Base-by-base conservation (phyloP, 2,797 vertebrate species). In the Danio kyathit region DNA sequence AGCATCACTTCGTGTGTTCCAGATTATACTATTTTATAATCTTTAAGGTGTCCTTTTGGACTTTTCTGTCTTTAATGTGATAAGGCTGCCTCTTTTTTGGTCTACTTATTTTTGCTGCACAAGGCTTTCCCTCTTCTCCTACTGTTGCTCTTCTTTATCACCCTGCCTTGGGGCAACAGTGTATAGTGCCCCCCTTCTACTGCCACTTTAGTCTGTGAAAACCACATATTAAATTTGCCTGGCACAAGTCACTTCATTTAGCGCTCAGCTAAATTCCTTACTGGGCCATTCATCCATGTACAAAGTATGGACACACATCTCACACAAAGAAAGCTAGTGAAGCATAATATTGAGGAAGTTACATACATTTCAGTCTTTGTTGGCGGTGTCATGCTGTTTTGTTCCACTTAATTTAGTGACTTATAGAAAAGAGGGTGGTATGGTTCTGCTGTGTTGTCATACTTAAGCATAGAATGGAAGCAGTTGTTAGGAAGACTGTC, bases 311-410 rank as follows among this genome's bases (percentile, higher is more conserved):
- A 93, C 90, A 91, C 90, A 93, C 92, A 93, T 92, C 86, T 82
- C 89, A 91, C 89, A 91, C 93, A 95, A 94, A 93, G 93, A 89
- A 84, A 87, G 89, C 89, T 90, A 92, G 91, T 94, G 90, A 95
- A 94, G 92, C 91, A 94, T 93, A 94, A 94, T 92, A 93, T 94
- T 94, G 90, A 94, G 92, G 93, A 95, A 91, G 93, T 92, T 90
- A 91, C 91, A 91, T 92, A 92, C 88, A 93, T 94, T 93, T 92
- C 82, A 74, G 84, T 88, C 90, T 90, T 91, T 82, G 84, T 80
- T 88, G 88, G 80, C 85, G 86, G 84, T 89, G 89, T 89, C 92
- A 93, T 89, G 84, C 83, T 90, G 78, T 87, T 90, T 83, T 66
- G 59, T 84, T 90, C 87, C 86, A 44, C 65, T 52, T 59, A 56